These are phyloP conservation scores for Drosophila elegans DNA, from an alignment of 1,140 invertebrate species.

Conservation along the genomic window DNA sequence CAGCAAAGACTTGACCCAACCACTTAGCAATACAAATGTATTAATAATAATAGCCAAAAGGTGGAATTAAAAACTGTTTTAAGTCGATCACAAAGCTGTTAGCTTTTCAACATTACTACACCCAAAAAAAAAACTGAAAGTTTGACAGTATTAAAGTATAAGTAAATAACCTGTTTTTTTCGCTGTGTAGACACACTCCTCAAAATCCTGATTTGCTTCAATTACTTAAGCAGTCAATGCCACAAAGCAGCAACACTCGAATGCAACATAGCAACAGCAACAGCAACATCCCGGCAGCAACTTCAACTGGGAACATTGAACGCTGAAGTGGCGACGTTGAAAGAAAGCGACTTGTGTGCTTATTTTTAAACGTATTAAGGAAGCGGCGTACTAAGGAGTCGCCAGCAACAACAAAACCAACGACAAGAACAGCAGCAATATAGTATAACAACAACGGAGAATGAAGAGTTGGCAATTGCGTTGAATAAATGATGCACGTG, in stretches of 20 bases:
- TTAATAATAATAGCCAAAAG: too few species aligned
- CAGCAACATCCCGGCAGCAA: slow-evolving; percentile 7
- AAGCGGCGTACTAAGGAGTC: slow-evolving; percentile 50
- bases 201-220: slow-evolving; percentile 59
- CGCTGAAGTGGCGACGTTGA: slow-evolving; percentile 53
- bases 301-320: slow-evolving; percentile 56
- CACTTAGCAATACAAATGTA: too few species aligned
- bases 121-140: too few species aligned
- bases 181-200: slow-evolving; percentile 17
- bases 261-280: slow-evolving; percentile 5
- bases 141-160: too few species aligned
- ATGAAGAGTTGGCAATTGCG: slow-evolving; percentile 12
- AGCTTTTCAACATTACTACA: too few species aligned
- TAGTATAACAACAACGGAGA: slow-evolving; percentile 7
- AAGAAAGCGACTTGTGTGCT: slow-evolving; percentile 53
- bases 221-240: slow-evolving; percentile 76
- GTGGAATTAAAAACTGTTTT: too few species aligned
- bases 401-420: slow-evolving; percentile 2
- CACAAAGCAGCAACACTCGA: slow-evolving; percentile 20
- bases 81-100: too few species aligned
- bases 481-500: slow-evolving; percentile 66
- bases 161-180: background rate
- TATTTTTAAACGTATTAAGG: slow-evolving; percentile 81
- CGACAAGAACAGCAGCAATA: background rate
- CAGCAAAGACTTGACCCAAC: slow-evolving; percentile 5